Conservation (phyloP, 2,888 invertebrate genomes). For the Acrobasis consociella region DNA sequence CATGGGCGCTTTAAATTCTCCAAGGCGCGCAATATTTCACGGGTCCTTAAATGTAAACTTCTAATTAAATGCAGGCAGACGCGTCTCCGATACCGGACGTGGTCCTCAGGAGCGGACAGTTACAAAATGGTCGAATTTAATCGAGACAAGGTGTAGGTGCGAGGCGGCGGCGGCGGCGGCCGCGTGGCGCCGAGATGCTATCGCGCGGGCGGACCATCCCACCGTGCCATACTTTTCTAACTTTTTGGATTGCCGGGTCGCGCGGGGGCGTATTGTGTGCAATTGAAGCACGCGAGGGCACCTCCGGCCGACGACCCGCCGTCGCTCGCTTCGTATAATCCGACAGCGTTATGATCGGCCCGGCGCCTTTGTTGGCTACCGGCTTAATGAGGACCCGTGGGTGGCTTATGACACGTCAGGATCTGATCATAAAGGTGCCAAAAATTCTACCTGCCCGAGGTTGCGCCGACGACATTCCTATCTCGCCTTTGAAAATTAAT, state of each 20-base stretch:
- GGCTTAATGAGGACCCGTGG: conserved; percentile 78
- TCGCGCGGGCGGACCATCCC: conserved; percentile 48
- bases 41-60: conserved; percentile 62
- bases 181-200: conserved; percentile 66
- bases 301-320: conserved; percentile 74
- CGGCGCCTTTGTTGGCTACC: conserved; percentile 79
- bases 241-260: conserved; percentile 73
- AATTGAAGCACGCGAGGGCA: conserved; percentile 78
- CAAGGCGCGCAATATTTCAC: conserved; percentile 72
- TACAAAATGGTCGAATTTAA: conserved; percentile 61
- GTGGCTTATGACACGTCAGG: conserved; percentile 80
- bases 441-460: conserved; percentile 76
- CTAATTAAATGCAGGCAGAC: conserved; percentile 70
- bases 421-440: conserved; percentile 80
- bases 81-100: conserved; percentile 59
- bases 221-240: conserved; percentile 74
- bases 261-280: conserved; percentile 76
- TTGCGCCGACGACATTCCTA: conserved; percentile 73
- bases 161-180: conserved; percentile 38
- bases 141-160: conserved; percentile 50
- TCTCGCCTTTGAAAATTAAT: conserved; percentile 76
- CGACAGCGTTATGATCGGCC: conserved; percentile 74
- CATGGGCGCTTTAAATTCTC: conserved; percentile 59
- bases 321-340: conserved; percentile 66
- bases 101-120: conserved; percentile 47